Evolutionary conservation across 2,113 vertebrate species (phyloP).

Genomic region (Galemys pyrenaicus): DNA sequence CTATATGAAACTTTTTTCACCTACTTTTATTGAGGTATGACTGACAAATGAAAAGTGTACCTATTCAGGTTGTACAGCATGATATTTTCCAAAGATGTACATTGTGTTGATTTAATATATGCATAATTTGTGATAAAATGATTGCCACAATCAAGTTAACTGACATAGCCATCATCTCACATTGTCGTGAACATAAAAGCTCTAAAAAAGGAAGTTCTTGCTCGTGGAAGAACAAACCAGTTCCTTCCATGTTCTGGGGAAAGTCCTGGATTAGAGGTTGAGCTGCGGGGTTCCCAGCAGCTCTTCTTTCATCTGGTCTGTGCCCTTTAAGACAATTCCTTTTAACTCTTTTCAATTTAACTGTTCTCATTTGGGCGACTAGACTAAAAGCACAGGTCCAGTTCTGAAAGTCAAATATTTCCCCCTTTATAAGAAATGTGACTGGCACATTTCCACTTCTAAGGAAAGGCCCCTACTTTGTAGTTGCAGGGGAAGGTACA

Average conservation of each 20-base stretch:
- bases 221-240: too few relatives aligned
- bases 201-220: too few relatives aligned
- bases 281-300: neutral
- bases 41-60: neutral
- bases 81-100: neutral
- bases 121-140: neutral
- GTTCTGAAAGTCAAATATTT: neutral
- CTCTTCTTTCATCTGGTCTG: neutral
- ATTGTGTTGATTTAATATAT: neutral
- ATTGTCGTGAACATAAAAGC: too few relatives aligned
- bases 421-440: neutral
- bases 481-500: rapidly evolving
- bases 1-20: neutral
- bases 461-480: too few relatives aligned
- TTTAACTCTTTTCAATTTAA: neutral
- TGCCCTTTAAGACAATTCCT: neutral
- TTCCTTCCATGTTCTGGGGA: too few relatives aligned
- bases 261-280: neutral
- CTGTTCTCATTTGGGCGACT: neutral
- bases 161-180: neutral
- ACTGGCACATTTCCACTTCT: neutral
- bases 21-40: neutral
- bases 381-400: neutral
- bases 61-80: neutral
- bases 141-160: neutral